Base-by-base conservation (phyloP, 35 echinoderm and acorn worm genomes). In the Apostichopus japonicus region DNA sequence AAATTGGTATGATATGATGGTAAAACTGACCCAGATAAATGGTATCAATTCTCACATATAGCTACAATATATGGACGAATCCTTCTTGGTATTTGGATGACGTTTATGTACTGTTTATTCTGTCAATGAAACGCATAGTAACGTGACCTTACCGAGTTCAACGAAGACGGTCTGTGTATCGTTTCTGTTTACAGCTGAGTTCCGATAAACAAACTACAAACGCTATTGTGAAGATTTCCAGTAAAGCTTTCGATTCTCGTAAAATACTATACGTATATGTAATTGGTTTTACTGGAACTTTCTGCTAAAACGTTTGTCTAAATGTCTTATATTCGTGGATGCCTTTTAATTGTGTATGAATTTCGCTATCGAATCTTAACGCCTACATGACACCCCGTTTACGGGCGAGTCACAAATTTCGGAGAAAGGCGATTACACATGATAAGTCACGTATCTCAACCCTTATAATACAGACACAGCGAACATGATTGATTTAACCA, bases 71-170 rank as follows among this genome's bases (percentile, higher is more conserved):
- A 51, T 84, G 81, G 54, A 84, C 11, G 53, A 84, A 58, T 89
- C 86, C 86, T 89, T 89, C 86, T 72, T 16, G 86, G 86, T 89
- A 89, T 89, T 89, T 89, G 13, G 44, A 6, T 89, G 86, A 89
- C 86, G 86, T 89, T 65, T 33, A 17, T 67, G 56, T 65, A 17
- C 24, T 89, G 86, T 89, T 89, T 89, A 89, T 65, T 89, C 86
- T 89, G 86, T 89, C 61, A 89, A 89, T 89, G 86, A 65, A 88
- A 65, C 21, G 17, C 86, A 53, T 72, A 89, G 86, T 72, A 89
- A 89, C 86, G 86, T 89, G 86, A 89, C 86, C 86, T 89, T 89
- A 89, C 61, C 25, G 63, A 63, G 59, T 89, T 89, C 86, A 89
- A 23, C 25, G 86, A 89, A 65, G 57, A 89, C 56, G 56, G 23